Conservation (phyloP, 92 coral and sea anemone species). For the Siderastrea siderea region DNA sequence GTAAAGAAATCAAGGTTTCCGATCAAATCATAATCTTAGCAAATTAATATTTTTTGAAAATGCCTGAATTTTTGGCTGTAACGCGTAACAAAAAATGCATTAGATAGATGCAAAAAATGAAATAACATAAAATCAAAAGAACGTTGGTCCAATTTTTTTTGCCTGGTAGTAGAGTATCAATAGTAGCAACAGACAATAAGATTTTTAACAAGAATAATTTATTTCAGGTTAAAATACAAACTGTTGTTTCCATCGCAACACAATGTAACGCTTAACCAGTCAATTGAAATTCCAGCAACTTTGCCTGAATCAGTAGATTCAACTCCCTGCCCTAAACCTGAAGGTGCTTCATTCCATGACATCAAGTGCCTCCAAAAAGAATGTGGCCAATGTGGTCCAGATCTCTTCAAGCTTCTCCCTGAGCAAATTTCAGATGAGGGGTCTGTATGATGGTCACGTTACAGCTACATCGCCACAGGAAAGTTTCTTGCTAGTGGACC, state of each 20-base stretch:
- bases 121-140: background rate
- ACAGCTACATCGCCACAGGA: slow-evolving; percentile 26
- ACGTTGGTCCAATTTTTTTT: background rate
- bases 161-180: background rate
- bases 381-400: slow-evolving; percentile 43
- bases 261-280: slow-evolving; percentile 19
- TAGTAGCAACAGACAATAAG: slow-evolving; percentile 12
- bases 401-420: slow-evolving; percentile 11
- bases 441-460: slow-evolving; percentile 30
- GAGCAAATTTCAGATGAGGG: slow-evolving; percentile 47
- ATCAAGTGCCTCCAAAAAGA: slow-evolving; percentile 17
- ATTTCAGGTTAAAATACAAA: slow-evolving; percentile 16
- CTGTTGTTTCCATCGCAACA: slow-evolving; percentile 6
- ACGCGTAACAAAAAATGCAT: slow-evolving; percentile 19
- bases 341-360: slow-evolving; percentile 44
- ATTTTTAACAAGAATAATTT: slow-evolving; percentile 14
- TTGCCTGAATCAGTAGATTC: slow-evolving; percentile 47
- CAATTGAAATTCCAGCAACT: background rate
- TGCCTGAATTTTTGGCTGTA: slow-evolving; percentile 27
- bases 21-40: slow-evolving; percentile 10
- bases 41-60: slow-evolving; percentile 26
- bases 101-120: background rate
- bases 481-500: slow-evolving; percentile 12
- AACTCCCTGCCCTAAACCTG: slow-evolving; percentile 47
- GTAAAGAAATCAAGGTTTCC: slow-evolving; percentile 7